These are phyloP conservation scores for Tinea semifulvella DNA, from an alignment of 2,888 invertebrate genomes.

Conservation along the genomic window DNA sequence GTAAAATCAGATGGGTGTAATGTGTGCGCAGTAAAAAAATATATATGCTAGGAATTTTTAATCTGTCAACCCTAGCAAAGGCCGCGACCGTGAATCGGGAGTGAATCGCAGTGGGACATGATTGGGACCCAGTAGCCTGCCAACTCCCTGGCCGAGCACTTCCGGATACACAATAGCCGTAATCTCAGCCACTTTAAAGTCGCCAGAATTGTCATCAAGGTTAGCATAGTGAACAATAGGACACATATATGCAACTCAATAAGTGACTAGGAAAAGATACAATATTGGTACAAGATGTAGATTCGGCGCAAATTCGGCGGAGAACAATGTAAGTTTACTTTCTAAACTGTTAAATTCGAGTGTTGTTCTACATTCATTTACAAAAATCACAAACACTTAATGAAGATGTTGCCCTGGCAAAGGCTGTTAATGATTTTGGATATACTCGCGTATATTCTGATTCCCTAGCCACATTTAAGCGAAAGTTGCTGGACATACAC, in stretches of 20 bases:
- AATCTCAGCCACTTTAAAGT: not conserved
- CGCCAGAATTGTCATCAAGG: not conserved
- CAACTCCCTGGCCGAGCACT: slow-evolving; percentile 16
- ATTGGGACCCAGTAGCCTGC: slow-evolving; percentile 1
- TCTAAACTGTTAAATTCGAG: not conserved
- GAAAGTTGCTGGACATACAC: too few relatives aligned
- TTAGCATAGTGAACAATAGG: slow-evolving; percentile 16
- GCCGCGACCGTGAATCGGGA: slow-evolving; percentile 55
- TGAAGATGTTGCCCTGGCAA: too few relatives aligned
- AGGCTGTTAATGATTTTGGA: too few relatives aligned
- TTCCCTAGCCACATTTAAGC: too few relatives aligned
- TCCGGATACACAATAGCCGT: slow-evolving; percentile 21
- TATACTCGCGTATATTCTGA: too few relatives aligned
- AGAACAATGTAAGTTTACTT: slow-evolving; percentile 55
- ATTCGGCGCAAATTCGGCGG: slow-evolving; percentile 42
- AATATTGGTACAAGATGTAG: slow-evolving; percentile 50
- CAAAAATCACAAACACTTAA: too few relatives aligned
- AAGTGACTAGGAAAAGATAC: slow-evolving; percentile 32
- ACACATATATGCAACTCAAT: slow-evolving; percentile 26
- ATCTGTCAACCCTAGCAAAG: too few relatives aligned
- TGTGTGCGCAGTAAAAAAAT: too few relatives aligned
- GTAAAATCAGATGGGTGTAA: too few relatives aligned
- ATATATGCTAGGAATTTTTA: too few relatives aligned
- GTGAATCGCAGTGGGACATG: not conserved
- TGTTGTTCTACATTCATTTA: too few relatives aligned